Base-by-base conservation (phyloP, 2,888 invertebrate species). In the Zaprionus bogoriensis region DNA sequence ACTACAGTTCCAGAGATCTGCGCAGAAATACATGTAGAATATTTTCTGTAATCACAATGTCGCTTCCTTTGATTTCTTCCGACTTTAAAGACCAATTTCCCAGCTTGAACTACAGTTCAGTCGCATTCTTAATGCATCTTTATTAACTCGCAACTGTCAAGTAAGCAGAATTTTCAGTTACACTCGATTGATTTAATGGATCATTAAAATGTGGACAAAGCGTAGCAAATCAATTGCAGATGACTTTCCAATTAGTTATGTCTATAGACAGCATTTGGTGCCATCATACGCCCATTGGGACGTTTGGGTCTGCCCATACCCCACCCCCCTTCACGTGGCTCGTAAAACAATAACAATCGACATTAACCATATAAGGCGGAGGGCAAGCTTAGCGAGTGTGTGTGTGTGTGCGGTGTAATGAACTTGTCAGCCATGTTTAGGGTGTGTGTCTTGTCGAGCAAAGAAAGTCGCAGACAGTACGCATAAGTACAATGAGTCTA, bases 361-460 rank as follows among this genome's bases (percentile, higher is more conserved):
- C 60, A 61, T 72, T 48, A 58, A 47, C 78, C 80, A 74, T 69
- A 79, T 72, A 72, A 44, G 72, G 77, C n/a, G 41, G 41, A 38
- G 57, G 53, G 57, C 61, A 48, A 53, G 5, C 45, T 41, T 53
- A 41, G 42, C 41, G 27, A 20, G 28, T 51, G 2, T 12, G 41
- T 32, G 12, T 38, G 51, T 45, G 44, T 58, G 48, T 57, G 58
- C 64, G 59, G 82, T 69, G 77, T 79, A 83, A 83, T 83, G 83
- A 83, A 83, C 83, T 86, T 82, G 81, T 85, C 77, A 81, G 74
- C 69, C 79, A 74, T 78, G 72, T 72, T 81, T 70, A 82, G 80
- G 84, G 81, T 83, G 83, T 79, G 75, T 57, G 58, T 66, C 28
- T 42, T 60, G 41, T 60, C 73, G 32, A 4, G 32, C 61, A 69